Base-by-base conservation (phyloP, 2,888 invertebrate species). In the Tetanocera ferruginea region DNA sequence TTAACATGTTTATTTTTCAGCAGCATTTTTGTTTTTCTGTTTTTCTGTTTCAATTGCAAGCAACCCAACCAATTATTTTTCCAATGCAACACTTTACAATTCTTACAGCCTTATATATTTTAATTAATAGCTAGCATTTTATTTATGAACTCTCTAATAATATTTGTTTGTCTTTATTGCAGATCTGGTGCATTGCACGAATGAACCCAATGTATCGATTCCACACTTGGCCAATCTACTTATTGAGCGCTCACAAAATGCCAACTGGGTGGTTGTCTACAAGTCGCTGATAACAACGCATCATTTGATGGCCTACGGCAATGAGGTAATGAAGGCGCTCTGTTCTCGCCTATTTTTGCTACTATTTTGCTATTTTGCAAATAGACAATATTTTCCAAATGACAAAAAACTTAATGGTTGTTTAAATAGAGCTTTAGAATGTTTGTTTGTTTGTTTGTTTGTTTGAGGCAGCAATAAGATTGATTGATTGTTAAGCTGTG, bases 171-270 rank as follows among this genome's bases (percentile, higher is more conserved):
- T 19, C 19, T n/a, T n/a, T 55, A 55, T 55, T 94, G 49, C 94
- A 99, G 99, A 99, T 94, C 93, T 99, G 91, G 95, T 99, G 88
- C 98, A 98, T 90, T 99, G 99, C 92, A 99, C 99, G 90, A 98
- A 99, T 91, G 99, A 99, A 92, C 98, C 99, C 81, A 99, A 99
- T 91, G 98, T 99, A 81, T 99, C 98, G 82, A 99, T 99, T 91
- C 99, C 99, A 87, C 98, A 99, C 91, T 92, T 99, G 91, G 99
- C 99, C 81, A 99, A 99, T 92, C 92, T 99, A 87, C 93, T 99
- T 88, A 97, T 99, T 87, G 99, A 99, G 91, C 93, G 99, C 87
- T 98, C 98, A 83, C 98, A 98, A 91, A 97, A 98, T 91, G 94
- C 96, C 85, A 98, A 96, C 90, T 99, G 99, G 99, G 97, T 99